phyloP scores from a whole-genome alignment of 2,888 invertebrate genomes.

The Sinodicranocentrus sp. region DNA sequence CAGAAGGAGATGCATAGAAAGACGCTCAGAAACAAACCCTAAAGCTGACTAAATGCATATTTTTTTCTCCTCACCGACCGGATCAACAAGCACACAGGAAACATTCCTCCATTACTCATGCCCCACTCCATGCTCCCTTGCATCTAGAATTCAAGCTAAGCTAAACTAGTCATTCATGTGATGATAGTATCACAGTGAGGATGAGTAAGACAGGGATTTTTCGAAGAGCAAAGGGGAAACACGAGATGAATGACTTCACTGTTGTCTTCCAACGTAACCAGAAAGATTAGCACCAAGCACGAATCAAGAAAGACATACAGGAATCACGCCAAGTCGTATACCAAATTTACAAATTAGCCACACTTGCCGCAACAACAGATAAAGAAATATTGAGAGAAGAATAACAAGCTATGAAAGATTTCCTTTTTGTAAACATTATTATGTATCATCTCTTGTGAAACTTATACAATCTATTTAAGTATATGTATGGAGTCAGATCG shows the following conservation, averaged over 20 bases:
- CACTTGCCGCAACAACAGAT: constrained; percentile 46
- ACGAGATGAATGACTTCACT: neutral
- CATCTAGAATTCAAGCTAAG: neutral
- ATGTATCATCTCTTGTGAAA: too few relatives aligned
- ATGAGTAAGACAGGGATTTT: neutral
- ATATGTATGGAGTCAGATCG: too few relatives aligned
- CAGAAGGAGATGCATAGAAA: constrained; percentile 5
- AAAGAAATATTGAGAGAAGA: constrained; percentile 11
- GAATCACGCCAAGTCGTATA: constrained; percentile 44
- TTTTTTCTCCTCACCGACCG: too few relatives aligned
- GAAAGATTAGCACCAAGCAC: constrained; percentile 40
- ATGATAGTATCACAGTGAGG: neutral
- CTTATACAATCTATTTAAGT: too few relatives aligned
- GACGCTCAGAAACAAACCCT: neutral
- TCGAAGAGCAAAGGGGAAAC: constrained; percentile 14
- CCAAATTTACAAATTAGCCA: constrained; percentile 44
- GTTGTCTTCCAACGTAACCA: neutral
- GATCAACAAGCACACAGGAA: neutral
- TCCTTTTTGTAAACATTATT: neutral
- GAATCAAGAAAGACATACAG: constrained; percentile 56
- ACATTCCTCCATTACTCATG: constrained; percentile 34
- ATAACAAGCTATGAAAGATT: neutral
- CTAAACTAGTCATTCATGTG: neutral
- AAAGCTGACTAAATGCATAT: too few relatives aligned
- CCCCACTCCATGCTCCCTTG: neutral